A percentile compares a stretch with the other conserved stretches of the same genome.
These are phyloP conservation scores for Noturus placidus DNA, from an alignment of 2,113 vertebrate genomes.

Conservation along the genomic window DNA sequence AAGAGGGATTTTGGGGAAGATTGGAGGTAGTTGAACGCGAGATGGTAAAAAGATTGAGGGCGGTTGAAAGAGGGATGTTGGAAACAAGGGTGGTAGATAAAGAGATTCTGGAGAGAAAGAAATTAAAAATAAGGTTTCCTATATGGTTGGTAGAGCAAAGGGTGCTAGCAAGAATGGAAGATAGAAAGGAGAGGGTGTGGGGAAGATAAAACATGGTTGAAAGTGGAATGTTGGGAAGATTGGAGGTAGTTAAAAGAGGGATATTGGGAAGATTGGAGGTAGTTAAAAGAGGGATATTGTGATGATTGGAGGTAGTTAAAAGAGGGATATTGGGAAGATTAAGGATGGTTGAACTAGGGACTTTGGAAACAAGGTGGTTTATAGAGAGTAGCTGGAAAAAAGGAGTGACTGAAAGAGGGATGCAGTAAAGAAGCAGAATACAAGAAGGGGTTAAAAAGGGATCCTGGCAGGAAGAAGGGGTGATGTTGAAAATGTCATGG, in stretches of 20 bases:
- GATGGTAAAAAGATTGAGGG: background rate
- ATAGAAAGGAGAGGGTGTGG: background rate
- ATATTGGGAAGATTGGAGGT: too few relatives aligned
- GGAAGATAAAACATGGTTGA: background rate
- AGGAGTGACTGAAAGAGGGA: background rate
- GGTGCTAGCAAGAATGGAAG: background rate
- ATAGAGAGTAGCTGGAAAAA: background rate
- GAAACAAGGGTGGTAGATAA: background rate
- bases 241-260: background rate
- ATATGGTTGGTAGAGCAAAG: background rate
- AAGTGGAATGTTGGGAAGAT: background rate
- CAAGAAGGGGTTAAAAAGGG: background rate
- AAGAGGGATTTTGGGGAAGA: background rate
- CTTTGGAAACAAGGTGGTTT: background rate
- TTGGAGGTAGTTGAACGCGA: background rate
- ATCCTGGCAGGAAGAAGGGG: background rate
- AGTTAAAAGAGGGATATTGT: too few relatives aligned
- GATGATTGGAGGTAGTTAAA: too few relatives aligned
- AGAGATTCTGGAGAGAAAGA: background rate
- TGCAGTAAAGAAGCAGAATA: background rate
- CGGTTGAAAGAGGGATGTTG: background rate
- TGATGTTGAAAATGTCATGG: background rate
- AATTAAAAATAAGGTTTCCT: background rate
- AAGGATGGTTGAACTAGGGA: background rate
- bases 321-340: background rate